Evolutionary conservation across 2,888 invertebrate genomes (phyloP), one percentile per base, ranked within the genome.

Genomic region (Falcaria lacertinaria): DNA sequence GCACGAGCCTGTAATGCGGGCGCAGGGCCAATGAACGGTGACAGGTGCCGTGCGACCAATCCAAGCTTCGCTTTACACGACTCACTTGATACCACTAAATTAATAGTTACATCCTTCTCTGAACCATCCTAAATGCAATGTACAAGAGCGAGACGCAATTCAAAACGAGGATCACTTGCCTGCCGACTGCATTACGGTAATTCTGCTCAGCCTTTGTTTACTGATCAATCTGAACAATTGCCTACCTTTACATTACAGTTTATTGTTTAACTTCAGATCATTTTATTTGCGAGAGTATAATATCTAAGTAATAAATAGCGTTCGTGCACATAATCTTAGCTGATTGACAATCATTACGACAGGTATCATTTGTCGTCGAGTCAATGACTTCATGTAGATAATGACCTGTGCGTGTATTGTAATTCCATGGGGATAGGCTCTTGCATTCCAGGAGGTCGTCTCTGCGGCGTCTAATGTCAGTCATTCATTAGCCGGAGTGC

Each of bases 21-120:
- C 69, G 63, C 72, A 74, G 80, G 80, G 83, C 84, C 82, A 83
- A 79, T 78, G 83, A 83, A 82, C 84, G 81, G 67, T 75, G 80
- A 80, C 84, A 82, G 80, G 79, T 84, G 80, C 73, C 69, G 68
- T 60, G 66, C 70, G 54, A 63, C 80, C 75, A 80, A 82, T 80
- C 74, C 68, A 69, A 68, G 60, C 66, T 61, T 60, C 57, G 66
- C 56, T 71, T 73, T 69, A 74, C 69, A 62, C 74, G 66, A 69
- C 72, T 71, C 55, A 58, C 54, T 67, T 67, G 53, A 71, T 71
- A 74, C 74, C 69, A 69, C 66, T 48, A 69, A 74, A 73, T 77
- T 66, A 66, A 61, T 48, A 64, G 57, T 66, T 61, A 64, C 61
- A 68, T 78, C 78, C 73, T 69, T 69, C 44, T 76, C 73, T 65